Percentiles rank a stretch among this genome's conserved stretches.
These are phyloP conservation scores for Plagiodera versicolora DNA, from an alignment of 2,888 invertebrate genomes.

Conservation along the genomic window DNA sequence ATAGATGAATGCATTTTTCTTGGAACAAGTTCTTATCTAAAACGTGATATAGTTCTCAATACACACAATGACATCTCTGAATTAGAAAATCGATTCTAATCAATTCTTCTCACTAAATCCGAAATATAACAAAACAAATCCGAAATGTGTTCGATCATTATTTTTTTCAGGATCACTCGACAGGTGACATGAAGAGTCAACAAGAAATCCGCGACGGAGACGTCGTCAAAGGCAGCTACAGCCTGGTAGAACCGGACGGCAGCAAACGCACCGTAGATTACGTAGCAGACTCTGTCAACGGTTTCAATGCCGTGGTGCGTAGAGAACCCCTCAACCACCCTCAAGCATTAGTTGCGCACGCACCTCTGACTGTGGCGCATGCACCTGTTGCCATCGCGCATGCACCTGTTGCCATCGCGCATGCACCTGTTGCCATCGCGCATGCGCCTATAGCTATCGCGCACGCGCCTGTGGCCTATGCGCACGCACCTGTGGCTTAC, in stretches of 20 bases:
- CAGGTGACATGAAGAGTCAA: constrained; percentile 43
- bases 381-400: constrained; percentile 45
- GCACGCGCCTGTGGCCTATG: constrained; percentile 34
- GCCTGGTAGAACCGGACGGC: constrained; percentile 43
- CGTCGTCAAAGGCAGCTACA: constrained; percentile 43
- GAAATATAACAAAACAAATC: too few relatives aligned
- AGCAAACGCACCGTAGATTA: constrained; percentile 43
- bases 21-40: neutral
- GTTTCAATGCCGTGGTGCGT: constrained; percentile 43
- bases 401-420: constrained; percentile 47
- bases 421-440: constrained; percentile 29
- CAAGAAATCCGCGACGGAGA: constrained; percentile 43
- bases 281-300: constrained; percentile 41
- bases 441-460: constrained; percentile 32
- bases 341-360: constrained; percentile 23
- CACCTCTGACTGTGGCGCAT: constrained; percentile 34
- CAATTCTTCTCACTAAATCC: too few relatives aligned
- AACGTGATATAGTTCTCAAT: neutral
- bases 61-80: neutral
- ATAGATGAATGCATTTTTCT: too few relatives aligned
- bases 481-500: constrained; percentile 41
- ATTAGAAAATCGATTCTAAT: too few relatives aligned
- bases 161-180: constrained; percentile 37
- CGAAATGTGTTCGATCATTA: too few relatives aligned
- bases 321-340: constrained; percentile 38